Evolutionary conservation across 2,888 invertebrate species (phyloP).

Genomic region (Horisme vitalbata): DNA sequence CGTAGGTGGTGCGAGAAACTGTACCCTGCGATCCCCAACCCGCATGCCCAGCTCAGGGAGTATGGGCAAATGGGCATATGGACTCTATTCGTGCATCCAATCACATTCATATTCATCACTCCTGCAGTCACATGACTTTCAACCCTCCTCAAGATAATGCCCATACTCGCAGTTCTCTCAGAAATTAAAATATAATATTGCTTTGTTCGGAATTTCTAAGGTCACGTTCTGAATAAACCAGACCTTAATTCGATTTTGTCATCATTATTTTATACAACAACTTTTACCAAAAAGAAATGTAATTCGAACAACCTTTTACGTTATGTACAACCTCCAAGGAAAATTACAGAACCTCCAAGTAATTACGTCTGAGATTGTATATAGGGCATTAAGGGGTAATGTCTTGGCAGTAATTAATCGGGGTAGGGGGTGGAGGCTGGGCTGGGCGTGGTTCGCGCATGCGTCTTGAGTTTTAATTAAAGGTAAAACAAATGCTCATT

Average conservation of each 20-base stretch:
- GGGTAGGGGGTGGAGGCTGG: constrained; percentile 67
- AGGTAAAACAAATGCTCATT: constrained; percentile 68
- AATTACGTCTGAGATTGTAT: constrained; percentile 47
- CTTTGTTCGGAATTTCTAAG: too few species aligned
- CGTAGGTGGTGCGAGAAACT: too few species aligned
- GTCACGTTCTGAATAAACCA: too few species aligned
- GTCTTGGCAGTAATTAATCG: constrained; percentile 78
- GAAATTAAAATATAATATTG: too few species aligned
- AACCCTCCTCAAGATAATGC: too few species aligned
- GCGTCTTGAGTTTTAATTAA: constrained; percentile 74
- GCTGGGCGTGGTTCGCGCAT: constrained; percentile 78
- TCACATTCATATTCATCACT: too few species aligned
- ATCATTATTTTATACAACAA: constrained; percentile 11
- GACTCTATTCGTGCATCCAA: too few species aligned
- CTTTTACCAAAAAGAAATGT: constrained; percentile 13
- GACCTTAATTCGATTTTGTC: background rate
- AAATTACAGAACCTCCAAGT: constrained; percentile 29
- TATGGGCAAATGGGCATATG: too few species aligned
- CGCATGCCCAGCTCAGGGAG: too few species aligned
- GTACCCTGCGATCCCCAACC: too few species aligned
- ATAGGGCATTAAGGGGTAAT: constrained; percentile 76
- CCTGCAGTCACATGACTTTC: too few species aligned
- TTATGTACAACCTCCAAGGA: constrained; percentile 7
- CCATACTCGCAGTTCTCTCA: too few species aligned
- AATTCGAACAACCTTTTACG: constrained; percentile 10